Evolutionary conservation across 2,888 invertebrate species (phyloP).

Genomic region (Cynaeus angustus): DNA sequence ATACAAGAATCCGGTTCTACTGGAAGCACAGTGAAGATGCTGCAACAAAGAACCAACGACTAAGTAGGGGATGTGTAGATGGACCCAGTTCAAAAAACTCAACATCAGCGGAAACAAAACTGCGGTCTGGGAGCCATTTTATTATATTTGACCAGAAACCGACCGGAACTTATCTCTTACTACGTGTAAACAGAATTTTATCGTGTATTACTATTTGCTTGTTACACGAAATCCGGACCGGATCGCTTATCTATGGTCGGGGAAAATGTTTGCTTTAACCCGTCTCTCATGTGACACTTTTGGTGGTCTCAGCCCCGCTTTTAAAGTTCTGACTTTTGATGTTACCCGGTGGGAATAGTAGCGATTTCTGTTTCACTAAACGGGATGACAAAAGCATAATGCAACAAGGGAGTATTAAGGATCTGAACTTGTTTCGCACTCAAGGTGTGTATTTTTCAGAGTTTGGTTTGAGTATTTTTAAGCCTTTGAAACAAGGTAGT

Average conservation of each 20-base stretch:
- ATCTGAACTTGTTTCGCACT: too few species aligned
- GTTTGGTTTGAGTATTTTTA: too few species aligned
- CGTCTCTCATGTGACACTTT: neutral
- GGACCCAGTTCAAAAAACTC: slow-evolving; percentile 55
- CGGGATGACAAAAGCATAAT: slow-evolving; percentile 5
- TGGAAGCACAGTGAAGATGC: slow-evolving; percentile 64
- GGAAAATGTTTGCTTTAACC: slow-evolving; percentile 22
- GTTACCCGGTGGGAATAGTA: neutral
- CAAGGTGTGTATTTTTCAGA: too few species aligned
- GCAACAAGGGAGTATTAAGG: neutral
- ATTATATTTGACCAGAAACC: slow-evolving; percentile 6
- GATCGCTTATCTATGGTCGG: slow-evolving; percentile 17
- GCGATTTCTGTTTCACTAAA: slow-evolving; percentile 4
- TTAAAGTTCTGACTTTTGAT: neutral
- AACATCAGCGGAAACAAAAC: slow-evolving; percentile 49
- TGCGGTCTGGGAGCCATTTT: slow-evolving; percentile 8
- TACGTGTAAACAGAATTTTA: slow-evolving; percentile 27
- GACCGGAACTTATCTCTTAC: slow-evolving; percentile 27
- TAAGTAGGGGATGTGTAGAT: slow-evolving; percentile 44
- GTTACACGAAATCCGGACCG: slow-evolving; percentile 13
- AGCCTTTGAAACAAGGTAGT: too few species aligned
- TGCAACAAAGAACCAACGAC: slow-evolving; percentile 53
- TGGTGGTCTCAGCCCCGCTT: slow-evolving; percentile 3
- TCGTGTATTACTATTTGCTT: slow-evolving; percentile 19
- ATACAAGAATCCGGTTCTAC: slow-evolving; percentile 69